These are phyloP conservation scores for Drosophila fungiperda DNA, from an alignment of 2,888 invertebrate species.

Conservation along the genomic window DNA sequence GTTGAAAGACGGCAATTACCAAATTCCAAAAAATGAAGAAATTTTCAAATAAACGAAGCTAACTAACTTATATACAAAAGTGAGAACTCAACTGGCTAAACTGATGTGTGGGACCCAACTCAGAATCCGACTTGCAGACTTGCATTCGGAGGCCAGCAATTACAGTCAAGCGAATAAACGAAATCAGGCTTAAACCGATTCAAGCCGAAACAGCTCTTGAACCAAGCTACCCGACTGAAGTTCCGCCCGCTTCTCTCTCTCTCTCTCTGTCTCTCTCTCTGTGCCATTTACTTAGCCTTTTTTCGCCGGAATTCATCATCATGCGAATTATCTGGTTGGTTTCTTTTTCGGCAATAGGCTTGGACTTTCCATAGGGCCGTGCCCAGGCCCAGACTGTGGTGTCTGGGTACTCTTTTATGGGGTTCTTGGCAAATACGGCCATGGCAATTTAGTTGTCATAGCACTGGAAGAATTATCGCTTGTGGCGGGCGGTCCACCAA, in stretches of 20 bases:
- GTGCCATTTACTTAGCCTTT: conserved; percentile 70
- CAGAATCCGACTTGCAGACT: conserved; percentile 24
- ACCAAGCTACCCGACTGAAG: conserved; percentile 17
- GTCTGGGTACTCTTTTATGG: conserved; percentile 36
- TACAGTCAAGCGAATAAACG: conserved; percentile 68
- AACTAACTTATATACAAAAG: conserved; percentile 55
- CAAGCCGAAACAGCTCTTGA: conserved; percentile 17
- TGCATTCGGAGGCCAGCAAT: conserved; percentile 55
- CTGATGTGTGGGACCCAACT: conserved; percentile 59
- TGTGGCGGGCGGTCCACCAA: conserved; percentile 82
- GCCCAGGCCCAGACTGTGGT: conserved; percentile 3
- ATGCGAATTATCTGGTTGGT: conserved; percentile 68
- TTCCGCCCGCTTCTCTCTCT: conserved; percentile 23
- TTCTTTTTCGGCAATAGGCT: conserved; percentile 59
- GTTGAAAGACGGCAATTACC: conserved; percentile 73
- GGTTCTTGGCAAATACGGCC: conserved; percentile 71
- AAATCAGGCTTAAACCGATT: conserved; percentile 36
- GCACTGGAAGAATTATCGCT: conserved; percentile 84
- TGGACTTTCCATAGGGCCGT: conserved; percentile 37
- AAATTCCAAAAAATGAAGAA: conserved; percentile 80
- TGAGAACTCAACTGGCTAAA: conserved; percentile 71
- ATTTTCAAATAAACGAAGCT: conserved; percentile 78
- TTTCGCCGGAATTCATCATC: conserved; percentile 81
- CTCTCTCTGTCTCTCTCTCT: conserved; percentile 23
- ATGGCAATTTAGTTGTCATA: conserved; percentile 84